Percentiles rank a stretch among this genome's conserved stretches.
Evolutionary conservation across 2,797 vertebrate species (phyloP).

Genomic region (Linurgus olivaceus): DNA sequence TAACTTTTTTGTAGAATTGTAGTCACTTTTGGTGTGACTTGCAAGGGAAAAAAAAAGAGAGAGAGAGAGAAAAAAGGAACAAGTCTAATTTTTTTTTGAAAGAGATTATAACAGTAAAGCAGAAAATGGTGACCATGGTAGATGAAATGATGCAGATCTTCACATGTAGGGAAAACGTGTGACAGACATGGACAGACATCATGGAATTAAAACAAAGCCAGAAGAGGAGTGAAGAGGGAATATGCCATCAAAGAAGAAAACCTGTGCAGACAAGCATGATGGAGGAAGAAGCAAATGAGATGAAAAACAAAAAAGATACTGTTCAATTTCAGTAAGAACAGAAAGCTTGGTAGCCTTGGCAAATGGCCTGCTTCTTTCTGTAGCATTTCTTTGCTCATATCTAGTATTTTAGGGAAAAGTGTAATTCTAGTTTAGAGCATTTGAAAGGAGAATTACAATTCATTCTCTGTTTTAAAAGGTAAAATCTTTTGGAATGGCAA

Average conservation of each 20-base stretch:
- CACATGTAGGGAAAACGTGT: not conserved
- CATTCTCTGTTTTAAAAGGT: not conserved
- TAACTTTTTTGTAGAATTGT: not conserved
- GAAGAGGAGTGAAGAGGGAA: not conserved
- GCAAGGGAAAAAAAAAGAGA: not conserved
- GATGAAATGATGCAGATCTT: not conserved
- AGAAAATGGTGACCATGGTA: not conserved
- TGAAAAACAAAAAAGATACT: not conserved
- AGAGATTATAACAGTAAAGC: not conserved
- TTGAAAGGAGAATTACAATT: not conserved
- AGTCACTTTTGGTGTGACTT: not conserved
- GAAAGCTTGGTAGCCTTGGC: not conserved
- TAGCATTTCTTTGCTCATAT: not conserved
- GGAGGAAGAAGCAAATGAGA: not conserved
- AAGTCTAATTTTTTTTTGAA: not conserved
- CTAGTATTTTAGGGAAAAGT: not conserved
- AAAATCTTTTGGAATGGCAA: not conserved
- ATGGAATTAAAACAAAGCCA: not conserved
- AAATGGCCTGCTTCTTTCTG: not conserved
- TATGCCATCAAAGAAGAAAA: not conserved
- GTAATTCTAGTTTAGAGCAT: not conserved
- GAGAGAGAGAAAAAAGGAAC: not conserved
- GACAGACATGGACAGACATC: not conserved
- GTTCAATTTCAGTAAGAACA: not conserved
- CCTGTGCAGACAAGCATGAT: not conserved